phyloP scores from a whole-genome alignment of 2,888 invertebrate species.

The Athrips mouffetella region DNA sequence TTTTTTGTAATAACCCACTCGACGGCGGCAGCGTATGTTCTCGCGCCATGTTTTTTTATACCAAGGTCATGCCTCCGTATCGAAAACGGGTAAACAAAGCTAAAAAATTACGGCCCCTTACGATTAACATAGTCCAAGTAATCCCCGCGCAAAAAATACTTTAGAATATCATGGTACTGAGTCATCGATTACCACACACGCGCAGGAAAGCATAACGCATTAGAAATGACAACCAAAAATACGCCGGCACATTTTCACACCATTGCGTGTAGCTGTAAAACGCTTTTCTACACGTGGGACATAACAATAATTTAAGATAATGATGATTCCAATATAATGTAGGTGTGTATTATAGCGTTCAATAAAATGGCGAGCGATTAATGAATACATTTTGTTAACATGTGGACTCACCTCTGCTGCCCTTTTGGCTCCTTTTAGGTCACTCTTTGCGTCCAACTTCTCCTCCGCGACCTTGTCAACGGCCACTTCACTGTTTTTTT shows the following conservation, averaged over 20 bases:
- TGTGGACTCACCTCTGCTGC: constrained; percentile 89
- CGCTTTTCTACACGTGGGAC: constrained; percentile 48
- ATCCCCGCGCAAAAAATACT: constrained; percentile 24
- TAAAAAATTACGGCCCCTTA: constrained; percentile 34
- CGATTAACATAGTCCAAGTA: constrained; percentile 23
- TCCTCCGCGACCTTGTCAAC: constrained; percentile 91
- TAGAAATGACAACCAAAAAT: constrained; percentile 64
- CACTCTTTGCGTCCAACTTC: constrained; percentile 87
- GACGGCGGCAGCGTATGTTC: constrained; percentile 60
- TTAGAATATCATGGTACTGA: constrained; percentile 42
- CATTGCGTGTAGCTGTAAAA: constrained; percentile 24
- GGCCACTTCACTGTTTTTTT: constrained; percentile 90
- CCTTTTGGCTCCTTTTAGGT: constrained; percentile 91
- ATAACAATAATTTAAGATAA: constrained; percentile 25
- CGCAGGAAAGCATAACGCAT: constrained; percentile 44
- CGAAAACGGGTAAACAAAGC: constrained; percentile 73
- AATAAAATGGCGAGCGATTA: constrained; percentile 77
- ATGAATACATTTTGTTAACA: constrained; percentile 69
- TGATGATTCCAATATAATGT: constrained; percentile 29
- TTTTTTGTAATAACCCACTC: constrained; percentile 40
- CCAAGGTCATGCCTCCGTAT: constrained; percentile 73
- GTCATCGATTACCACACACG: constrained; percentile 65
- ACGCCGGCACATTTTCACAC: constrained; percentile 45
- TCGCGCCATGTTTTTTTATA: constrained; percentile 74
- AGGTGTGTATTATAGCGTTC: constrained; percentile 50